phyloP scores from a whole-genome alignment of 2,888 invertebrate genomes.

The Acrobasis suavella region DNA sequence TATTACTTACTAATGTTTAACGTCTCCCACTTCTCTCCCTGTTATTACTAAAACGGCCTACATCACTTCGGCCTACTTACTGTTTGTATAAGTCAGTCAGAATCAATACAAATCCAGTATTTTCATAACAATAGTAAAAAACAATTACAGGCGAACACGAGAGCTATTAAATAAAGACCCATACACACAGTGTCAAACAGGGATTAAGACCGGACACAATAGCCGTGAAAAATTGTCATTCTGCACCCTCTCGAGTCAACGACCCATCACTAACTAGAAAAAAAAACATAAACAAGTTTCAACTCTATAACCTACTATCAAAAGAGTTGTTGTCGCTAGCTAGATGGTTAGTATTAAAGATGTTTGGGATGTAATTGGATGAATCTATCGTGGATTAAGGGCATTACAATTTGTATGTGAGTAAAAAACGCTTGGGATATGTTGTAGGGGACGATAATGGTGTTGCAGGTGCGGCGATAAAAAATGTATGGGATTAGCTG shows the following conservation, averaged over 20 bases:
- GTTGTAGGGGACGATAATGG: constrained; percentile 53
- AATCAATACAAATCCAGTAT: constrained; percentile 22
- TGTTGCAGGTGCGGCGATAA: constrained; percentile 70
- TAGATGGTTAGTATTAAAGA: constrained; percentile 31
- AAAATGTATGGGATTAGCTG: constrained; percentile 55
- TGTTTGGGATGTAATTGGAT: constrained; percentile 77
- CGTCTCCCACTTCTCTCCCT: too few species aligned
- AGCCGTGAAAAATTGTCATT: constrained; percentile 73
- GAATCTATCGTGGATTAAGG: constrained; percentile 78
- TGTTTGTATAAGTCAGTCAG: too few species aligned
- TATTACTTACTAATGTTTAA: too few species aligned
- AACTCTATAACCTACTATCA: constrained; percentile 28
- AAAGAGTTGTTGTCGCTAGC: constrained; percentile 34
- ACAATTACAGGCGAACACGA: constrained; percentile 54
- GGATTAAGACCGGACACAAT: constrained; percentile 74
- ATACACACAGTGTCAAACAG: constrained; percentile 73
- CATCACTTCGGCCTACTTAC: too few species aligned
- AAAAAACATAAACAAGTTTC: constrained; percentile 34
- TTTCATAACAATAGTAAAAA: constrained; percentile 44
- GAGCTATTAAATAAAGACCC: constrained; percentile 72
- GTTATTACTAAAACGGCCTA: too few species aligned
- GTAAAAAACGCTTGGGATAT: constrained; percentile 61
- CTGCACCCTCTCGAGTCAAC: constrained; percentile 55
- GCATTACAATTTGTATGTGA: constrained; percentile 77
- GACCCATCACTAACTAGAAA: constrained; percentile 34